Evolutionary conservation across 2,113 vertebrate genomes (phyloP).

Genomic region (Leucopternis melanops): DNA sequence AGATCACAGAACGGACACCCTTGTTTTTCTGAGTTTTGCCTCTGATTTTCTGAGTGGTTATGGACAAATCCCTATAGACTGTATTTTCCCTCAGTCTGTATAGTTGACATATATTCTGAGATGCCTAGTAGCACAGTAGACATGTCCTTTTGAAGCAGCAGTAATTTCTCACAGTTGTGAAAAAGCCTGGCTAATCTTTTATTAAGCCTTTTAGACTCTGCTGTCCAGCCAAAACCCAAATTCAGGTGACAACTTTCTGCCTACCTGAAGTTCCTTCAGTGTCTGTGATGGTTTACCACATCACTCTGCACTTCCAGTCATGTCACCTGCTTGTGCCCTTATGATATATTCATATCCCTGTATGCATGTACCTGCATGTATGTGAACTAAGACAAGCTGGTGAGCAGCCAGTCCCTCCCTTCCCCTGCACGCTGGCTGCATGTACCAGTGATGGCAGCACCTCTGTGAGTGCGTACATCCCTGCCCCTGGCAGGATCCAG

Average conservation of each 20-base stretch:
- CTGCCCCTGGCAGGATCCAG: background rate
- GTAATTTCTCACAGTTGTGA: background rate
- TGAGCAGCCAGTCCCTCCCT: background rate
- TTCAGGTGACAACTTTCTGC: background rate
- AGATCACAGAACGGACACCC: background rate
- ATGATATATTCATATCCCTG: background rate
- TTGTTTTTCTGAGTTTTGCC: background rate
- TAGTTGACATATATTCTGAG: background rate
- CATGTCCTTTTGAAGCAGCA: background rate
- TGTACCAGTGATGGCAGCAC: background rate
- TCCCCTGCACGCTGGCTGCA: accelerated
- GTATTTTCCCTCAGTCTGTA: background rate
- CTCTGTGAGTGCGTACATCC: too few relatives aligned
- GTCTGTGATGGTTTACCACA: background rate
- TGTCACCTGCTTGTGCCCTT: background rate
- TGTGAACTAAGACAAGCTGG: background rate
- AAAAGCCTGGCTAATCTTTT: background rate
- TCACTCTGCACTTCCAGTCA: background rate
- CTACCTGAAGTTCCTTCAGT: background rate
- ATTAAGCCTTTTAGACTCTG: background rate
- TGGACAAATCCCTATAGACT: background rate
- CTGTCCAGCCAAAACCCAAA: background rate
- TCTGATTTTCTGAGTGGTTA: background rate
- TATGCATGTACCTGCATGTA: background rate
- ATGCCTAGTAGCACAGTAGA: background rate